Evolutionary conservation across 2,113 vertebrate species (phyloP).

Genomic region (Theropithecus gelada): DNA sequence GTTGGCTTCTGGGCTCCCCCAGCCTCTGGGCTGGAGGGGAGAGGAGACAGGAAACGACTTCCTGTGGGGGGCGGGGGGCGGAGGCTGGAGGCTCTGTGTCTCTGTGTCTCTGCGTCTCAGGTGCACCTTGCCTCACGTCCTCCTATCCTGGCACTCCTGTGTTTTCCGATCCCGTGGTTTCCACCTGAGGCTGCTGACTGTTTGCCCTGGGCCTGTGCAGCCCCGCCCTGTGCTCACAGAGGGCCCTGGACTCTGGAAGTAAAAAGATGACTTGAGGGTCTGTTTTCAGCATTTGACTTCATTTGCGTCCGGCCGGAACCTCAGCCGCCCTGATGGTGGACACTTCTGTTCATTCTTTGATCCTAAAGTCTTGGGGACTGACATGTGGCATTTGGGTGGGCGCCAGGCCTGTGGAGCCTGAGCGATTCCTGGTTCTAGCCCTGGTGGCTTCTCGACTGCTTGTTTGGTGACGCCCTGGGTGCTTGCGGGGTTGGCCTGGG

Average conservation of each 20-base stretch:
- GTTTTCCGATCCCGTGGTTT: not conserved
- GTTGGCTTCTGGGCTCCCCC: not conserved
- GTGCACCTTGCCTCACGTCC: not conserved
- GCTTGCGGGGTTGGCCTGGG: not conserved
- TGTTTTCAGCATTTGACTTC: not conserved
- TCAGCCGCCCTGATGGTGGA: too few species aligned
- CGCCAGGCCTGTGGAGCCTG: not conserved
- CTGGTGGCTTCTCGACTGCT: not conserved
- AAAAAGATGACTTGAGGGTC: not conserved
- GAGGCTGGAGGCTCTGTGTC: not conserved
- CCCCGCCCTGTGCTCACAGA: not conserved
- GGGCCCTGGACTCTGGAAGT: not conserved
- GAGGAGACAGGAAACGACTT: not conserved
- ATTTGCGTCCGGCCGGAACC: rapidly evolving
- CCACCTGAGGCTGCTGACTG: not conserved
- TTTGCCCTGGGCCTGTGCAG: not conserved
- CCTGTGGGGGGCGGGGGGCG: rapidly evolving
- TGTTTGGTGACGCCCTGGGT: not conserved
- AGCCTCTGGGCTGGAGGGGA: not conserved
- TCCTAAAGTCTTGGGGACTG: not conserved
- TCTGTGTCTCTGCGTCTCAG: not conserved
- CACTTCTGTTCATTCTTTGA: not conserved
- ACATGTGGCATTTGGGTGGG: not conserved
- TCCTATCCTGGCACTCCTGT: not conserved
- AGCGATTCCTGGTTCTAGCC: not conserved